These are phyloP conservation scores for Norana najaformis DNA, from an alignment of 2,888 invertebrate species.

Conservation along the genomic window DNA sequence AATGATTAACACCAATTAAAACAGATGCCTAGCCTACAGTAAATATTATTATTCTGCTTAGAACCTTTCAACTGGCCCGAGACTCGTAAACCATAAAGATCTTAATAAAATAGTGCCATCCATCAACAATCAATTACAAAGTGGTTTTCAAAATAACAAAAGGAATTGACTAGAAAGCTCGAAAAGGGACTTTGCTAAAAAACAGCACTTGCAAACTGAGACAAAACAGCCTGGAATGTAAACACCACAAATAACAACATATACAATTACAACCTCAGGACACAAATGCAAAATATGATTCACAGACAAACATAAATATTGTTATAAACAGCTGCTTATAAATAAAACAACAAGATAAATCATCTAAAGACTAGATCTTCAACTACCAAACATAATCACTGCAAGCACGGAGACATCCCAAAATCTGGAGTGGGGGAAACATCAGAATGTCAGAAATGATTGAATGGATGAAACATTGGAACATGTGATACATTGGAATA, in stretches of 20 bases:
- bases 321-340: background rate
- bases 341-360: background rate
- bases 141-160: background rate
- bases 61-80: background rate
- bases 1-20: background rate
- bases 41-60: background rate
- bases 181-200: background rate
- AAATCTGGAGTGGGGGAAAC: too few species aligned
- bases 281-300: background rate
- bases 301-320: background rate
- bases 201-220: background rate
- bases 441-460: background rate
- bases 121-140: background rate
- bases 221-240: background rate
- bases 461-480: background rate
- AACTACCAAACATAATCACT: background rate
- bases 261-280: background rate
- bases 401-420: background rate
- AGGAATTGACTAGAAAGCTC: background rate
- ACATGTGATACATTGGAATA: background rate
- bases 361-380: background rate
- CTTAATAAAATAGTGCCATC: slow-evolving; percentile 7
- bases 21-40: background rate
- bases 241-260: background rate
- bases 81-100: background rate